Conservation (phyloP, 2,797 vertebrate genomes). For the Hippoglossus hippoglossus region DNA sequence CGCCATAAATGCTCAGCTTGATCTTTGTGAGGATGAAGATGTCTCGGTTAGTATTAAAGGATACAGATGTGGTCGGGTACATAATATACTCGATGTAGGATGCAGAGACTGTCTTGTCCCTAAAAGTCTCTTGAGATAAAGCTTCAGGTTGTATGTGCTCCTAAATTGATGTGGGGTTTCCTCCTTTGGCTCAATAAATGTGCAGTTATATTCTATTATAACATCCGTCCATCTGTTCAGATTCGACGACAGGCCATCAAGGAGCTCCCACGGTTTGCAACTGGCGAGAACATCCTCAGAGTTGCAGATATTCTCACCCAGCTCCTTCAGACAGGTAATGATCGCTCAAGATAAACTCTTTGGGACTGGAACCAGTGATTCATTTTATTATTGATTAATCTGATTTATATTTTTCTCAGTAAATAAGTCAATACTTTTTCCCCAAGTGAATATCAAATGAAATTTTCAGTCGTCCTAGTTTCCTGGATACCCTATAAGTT, state of each 20-base stretch:
- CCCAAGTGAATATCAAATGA: too few species aligned
- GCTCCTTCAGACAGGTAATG: slow-evolving; percentile 94
- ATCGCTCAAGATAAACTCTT: neutral
- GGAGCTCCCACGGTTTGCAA: slow-evolving; percentile 96
- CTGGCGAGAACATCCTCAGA: slow-evolving; percentile 96
- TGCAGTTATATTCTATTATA: neutral
- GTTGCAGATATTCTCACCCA: slow-evolving; percentile 98
- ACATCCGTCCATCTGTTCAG: slow-evolving; percentile 66
- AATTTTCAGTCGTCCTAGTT: neutral
- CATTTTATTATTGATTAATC: neutral
- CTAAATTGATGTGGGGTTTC: neutral
- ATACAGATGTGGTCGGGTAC: neutral
- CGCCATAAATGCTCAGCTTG: slow-evolving; percentile 97
- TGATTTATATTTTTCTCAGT: too few species aligned
- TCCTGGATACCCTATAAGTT: neutral
- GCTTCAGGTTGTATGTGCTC: accelerated
- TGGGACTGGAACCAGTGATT: neutral
- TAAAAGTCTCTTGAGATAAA: neutral
- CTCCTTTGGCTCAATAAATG: neutral
- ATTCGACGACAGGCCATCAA: slow-evolving; percentile 98
- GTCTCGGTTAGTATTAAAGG: slow-evolving; percentile 90
- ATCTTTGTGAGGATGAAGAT: slow-evolving; percentile 98
- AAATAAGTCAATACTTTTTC: too few species aligned
- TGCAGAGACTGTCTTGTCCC: neutral
- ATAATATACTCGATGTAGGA: neutral